A percentile compares a stretch with the other conserved stretches of the same genome.
Conservation (phyloP, 1,140 invertebrate genomes). For the Macrobrachium nipponense region DNA sequence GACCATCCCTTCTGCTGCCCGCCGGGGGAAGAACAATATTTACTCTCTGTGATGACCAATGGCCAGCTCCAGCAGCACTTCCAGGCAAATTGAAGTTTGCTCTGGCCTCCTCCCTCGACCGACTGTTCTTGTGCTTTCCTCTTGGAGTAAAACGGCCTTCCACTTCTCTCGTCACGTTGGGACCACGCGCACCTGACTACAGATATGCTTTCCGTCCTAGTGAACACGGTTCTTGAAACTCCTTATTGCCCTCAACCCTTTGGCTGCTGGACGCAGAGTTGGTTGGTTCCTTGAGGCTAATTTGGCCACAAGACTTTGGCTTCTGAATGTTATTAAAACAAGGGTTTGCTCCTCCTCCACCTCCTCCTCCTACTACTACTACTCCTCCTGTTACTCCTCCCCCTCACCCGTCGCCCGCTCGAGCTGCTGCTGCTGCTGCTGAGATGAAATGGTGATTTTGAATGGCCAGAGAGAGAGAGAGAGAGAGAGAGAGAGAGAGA, state of each 20-base stretch:
- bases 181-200: slow-evolving; percentile 37
- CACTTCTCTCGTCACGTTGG: slow-evolving; percentile 44
- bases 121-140: slow-evolving; percentile 56
- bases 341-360: slow-evolving; percentile 51
- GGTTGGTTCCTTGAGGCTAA: slow-evolving; percentile 61
- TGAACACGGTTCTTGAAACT: slow-evolving; percentile 48
- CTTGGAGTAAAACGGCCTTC: slow-evolving; percentile 52
- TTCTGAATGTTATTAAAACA: slow-evolving; percentile 62
- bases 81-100: slow-evolving; percentile 62
- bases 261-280: slow-evolving; percentile 61
- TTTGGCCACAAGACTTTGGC: slow-evolving; percentile 61
- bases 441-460: slow-evolving; percentile 60
- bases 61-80: slow-evolving; percentile 59
- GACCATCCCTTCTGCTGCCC: slow-evolving; percentile 39
- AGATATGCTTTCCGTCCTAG: slow-evolving; percentile 58
- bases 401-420: slow-evolving; percentile 20
- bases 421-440: slow-evolving; percentile 38
- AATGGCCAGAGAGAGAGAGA: slow-evolving; percentile 42
- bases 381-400: too few relatives aligned
- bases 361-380: too few relatives aligned
- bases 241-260: slow-evolving; percentile 57
- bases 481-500: too few relatives aligned
- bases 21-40: slow-evolving; percentile 57
- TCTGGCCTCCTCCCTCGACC: slow-evolving; percentile 51
- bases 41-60: slow-evolving; percentile 61